A percentile compares a stretch with the other conserved stretches of the same genome.
Conservation (phyloP, 2,797 vertebrate genomes). For the Cercopithecus mitis region DNA sequence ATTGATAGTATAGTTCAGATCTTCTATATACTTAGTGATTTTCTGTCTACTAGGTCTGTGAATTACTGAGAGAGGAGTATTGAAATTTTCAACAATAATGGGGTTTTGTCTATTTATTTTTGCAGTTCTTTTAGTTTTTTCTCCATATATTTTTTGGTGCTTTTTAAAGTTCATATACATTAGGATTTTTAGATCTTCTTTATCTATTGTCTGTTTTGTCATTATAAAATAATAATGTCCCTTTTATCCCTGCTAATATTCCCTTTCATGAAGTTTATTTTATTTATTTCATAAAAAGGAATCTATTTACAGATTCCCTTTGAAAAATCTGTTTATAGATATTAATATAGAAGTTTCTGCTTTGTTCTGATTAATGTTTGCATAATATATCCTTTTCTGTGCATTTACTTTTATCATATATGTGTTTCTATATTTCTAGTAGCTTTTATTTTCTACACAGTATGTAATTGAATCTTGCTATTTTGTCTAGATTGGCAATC, state of each 20-base stretch:
- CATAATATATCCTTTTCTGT: background rate
- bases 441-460: background rate
- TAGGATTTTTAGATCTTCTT: background rate
- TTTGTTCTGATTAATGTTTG: background rate
- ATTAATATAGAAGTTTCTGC: background rate
- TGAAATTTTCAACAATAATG: background rate
- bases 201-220: background rate
- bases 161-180: background rate
- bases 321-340: background rate
- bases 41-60: background rate
- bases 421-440: background rate
- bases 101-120: background rate
- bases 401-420: background rate
- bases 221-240: background rate
- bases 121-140: background rate
- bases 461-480: background rate
- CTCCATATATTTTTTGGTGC: background rate
- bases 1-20: background rate
- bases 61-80: background rate
- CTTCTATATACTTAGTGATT: background rate
- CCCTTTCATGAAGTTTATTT: background rate
- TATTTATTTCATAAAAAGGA: background rate
- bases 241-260: background rate
- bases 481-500: background rate
- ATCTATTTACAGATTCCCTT: background rate